Evolutionary conservation across 2,797 vertebrate genomes (phyloP).

Genomic region (Trichosurus vulpecula): DNA sequence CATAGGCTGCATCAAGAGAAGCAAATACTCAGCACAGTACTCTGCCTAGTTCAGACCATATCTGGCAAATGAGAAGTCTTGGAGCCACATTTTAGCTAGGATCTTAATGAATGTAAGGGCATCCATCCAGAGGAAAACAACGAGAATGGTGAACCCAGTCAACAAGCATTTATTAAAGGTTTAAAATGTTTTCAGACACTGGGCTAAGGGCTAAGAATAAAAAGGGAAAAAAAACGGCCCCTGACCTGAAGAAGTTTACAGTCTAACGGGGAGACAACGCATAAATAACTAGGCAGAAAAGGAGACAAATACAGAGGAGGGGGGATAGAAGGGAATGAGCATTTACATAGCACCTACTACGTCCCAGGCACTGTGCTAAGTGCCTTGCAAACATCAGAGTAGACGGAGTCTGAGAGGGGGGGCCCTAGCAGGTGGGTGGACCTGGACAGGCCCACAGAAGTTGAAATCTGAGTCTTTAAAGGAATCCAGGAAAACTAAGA

Average conservation of each 20-base stretch:
- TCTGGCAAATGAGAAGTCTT: not conserved
- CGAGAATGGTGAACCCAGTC: not conserved
- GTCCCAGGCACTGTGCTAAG: too few relatives aligned
- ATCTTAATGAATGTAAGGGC: not conserved
- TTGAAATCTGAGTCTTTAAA: not conserved
- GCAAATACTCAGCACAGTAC: not conserved
- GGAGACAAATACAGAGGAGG: too few relatives aligned
- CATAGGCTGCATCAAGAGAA: not conserved
- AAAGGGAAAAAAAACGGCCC: not conserved
- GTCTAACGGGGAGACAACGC: too few relatives aligned
- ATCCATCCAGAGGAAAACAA: not conserved
- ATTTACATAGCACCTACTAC: too few relatives aligned
- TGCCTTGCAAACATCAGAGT: not conserved
- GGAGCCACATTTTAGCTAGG: not conserved
- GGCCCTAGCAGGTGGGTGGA: too few relatives aligned
- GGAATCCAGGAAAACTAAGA: not conserved
- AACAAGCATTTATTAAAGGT: not conserved
- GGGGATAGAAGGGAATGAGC: not conserved
- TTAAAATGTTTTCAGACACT: not conserved
- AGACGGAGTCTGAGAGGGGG: too few relatives aligned
- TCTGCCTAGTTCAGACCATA: not conserved
- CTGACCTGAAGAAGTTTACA: not conserved
- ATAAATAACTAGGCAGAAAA: not conserved
- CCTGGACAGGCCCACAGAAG: not conserved
- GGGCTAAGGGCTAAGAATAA: not conserved